Conservation (phyloP, 2,888 invertebrate species). For the Clostera curtula region DNA sequence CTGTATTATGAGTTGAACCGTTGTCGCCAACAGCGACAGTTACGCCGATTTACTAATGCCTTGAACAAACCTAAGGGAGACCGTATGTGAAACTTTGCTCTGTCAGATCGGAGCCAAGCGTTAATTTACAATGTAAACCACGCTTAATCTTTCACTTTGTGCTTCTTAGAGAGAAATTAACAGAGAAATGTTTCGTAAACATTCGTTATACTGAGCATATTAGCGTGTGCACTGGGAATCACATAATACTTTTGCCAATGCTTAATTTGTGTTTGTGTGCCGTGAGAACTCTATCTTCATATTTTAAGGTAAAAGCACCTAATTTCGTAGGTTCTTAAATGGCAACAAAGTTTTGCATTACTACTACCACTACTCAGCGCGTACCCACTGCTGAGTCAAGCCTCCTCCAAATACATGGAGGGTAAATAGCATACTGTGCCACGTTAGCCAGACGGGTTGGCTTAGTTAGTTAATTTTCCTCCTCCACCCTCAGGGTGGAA, state of each 20-base stretch:
- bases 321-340: too few relatives aligned
- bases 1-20: conserved; percentile 15
- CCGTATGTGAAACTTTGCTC: conserved; percentile 61
- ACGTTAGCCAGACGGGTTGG: too few relatives aligned
- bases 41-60: conserved; percentile 49
- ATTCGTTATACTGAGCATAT: conserved; percentile 38
- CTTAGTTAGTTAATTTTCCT: too few relatives aligned
- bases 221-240: conserved; percentile 42
- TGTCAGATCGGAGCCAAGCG: conserved; percentile 52
- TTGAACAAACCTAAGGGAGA: conserved; percentile 39
- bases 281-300: conserved; percentile 28
- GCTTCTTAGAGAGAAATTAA: conserved; percentile 60
- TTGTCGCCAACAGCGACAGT: conserved; percentile 45
- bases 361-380: too few relatives aligned
- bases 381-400: too few relatives aligned
- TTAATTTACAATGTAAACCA: conserved; percentile 53
- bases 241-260: conserved; percentile 24
- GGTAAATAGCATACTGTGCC: too few relatives aligned
- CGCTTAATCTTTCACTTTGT: conserved; percentile 68
- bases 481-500: too few relatives aligned
- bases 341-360: too few relatives aligned
- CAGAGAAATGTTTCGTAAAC: conserved; percentile 52
- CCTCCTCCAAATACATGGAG: too few relatives aligned
- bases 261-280: conserved; percentile 38
- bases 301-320: conserved; percentile 3